phyloP scores from a whole-genome alignment of 2,113 vertebrate species.

The Setophaga coronata region DNA sequence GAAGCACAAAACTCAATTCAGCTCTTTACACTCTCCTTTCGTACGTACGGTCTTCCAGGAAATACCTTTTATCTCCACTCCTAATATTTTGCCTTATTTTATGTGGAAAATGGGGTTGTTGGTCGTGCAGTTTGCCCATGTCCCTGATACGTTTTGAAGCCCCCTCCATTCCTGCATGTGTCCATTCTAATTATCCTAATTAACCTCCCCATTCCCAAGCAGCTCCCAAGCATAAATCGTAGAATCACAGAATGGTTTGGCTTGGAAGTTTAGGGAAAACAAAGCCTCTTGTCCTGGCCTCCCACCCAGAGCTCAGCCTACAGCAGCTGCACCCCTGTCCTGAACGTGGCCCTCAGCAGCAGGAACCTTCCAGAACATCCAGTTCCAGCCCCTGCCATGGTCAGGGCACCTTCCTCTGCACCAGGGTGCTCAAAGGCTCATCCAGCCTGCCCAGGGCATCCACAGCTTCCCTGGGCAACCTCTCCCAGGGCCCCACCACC shows the following conservation, averaged over 20 bases:
- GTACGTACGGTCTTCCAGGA: rapidly evolving
- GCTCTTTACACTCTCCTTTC: rapidly evolving
- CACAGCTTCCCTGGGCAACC: no score
- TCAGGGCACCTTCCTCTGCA: background rate
- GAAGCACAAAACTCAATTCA: background rate
- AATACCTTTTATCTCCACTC: background rate
- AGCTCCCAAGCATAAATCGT: background rate
- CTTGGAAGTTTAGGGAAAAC: background rate
- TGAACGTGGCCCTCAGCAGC: background rate
- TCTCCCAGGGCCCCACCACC: no score
- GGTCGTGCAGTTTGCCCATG: rapidly evolving
- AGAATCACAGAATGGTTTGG: background rate
- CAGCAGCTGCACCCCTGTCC: background rate
- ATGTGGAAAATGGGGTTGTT: background rate
- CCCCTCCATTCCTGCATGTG: background rate
- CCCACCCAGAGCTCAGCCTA: background rate
- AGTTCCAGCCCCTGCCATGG: background rate
- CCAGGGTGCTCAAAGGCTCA: no score
- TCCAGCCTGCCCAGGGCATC: no score
- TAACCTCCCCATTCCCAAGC: background rate
- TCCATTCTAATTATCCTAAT: background rate
- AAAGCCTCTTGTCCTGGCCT: background rate
- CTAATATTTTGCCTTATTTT: background rate
- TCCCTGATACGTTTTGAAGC: background rate
- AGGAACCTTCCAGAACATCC: background rate